Evolutionary conservation across 2,888 invertebrate genomes (phyloP), one percentile per base, ranked within the genome.

Genomic region (Athalia circularis): DNA sequence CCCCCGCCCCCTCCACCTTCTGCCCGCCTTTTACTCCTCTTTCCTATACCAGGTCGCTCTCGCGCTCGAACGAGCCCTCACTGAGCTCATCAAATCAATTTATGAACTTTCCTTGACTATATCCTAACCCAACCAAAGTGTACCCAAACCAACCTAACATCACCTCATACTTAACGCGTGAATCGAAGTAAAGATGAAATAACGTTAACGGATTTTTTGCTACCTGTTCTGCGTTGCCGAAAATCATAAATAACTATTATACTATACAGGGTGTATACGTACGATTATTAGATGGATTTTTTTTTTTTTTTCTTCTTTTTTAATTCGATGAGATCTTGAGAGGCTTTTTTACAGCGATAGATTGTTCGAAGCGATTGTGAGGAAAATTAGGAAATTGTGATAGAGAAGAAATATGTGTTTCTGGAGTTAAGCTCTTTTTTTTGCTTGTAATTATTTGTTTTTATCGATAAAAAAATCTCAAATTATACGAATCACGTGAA

Each of bases 1-100:
- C 76, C 62, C 68, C 59, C 68, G 77, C 15, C 52, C 76, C 65
- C 43, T 74, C 80, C 75, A 77, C 79, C 70, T 76, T 81, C 62
- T 78, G 79, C 76, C 80, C 78, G 79, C 75, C 1, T 15, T 11
- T 11, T 61, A 43, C 52, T 77, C 77, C 57, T 70, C 50, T 62
- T 67, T 54, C 59, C 48, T 65, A n/a, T 65, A n/a, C 64, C 15
- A 59, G 70, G 65, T 8, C 62, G 74, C 62, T 75, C 48, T 50
- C 48, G 62, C 62, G 74, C 48, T 48, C 15, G 62, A 74, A 48
- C 74, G 61, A 74, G 29, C 62, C 74, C 70, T 47, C 45, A 43
- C 57, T 9, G 48, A 62, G 48, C 74, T 75, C 74, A 52, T 75
- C 74, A 62, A 62, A 75, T 75, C 74, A 75, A 75, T 75, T 75